Evolutionary conservation across 2,888 invertebrate species (phyloP).

Genomic region (Chalcis sispes): DNA sequence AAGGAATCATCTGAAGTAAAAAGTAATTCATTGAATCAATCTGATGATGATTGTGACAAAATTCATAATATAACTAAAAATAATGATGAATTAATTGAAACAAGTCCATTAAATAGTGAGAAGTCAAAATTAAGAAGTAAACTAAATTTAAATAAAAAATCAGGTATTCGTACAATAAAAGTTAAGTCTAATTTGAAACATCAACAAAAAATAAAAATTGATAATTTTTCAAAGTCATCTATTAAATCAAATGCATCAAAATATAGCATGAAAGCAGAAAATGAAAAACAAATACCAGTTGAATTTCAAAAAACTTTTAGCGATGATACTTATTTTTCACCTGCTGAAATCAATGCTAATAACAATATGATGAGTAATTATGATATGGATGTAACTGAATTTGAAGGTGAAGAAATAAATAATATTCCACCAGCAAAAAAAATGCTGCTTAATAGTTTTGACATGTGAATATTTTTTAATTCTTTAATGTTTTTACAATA

Average conservation of each 20-base stretch:
- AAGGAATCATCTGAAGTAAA: slow-evolving; percentile 7
- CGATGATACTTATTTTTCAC: slow-evolving; percentile 66
- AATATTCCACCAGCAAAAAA: slow-evolving; percentile 55
- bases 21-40: background rate
- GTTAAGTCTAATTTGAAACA: background rate
- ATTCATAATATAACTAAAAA: slow-evolving; percentile 3
- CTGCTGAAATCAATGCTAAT: slow-evolving; percentile 55
- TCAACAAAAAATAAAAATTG: slow-evolving; percentile 19
- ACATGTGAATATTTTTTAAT: slow-evolving; percentile 58
- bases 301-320: slow-evolving; percentile 28
- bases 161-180: slow-evolving; percentile 20
- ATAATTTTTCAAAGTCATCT: too few relatives aligned
- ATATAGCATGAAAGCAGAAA: background rate
- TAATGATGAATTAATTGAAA: slow-evolving; percentile 48
- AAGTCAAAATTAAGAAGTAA: slow-evolving; percentile 53
- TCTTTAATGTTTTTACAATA: background rate
- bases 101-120: slow-evolving; percentile 37
- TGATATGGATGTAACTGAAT: slow-evolving; percentile 46
- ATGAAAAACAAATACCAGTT: slow-evolving; percentile 21
- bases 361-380: slow-evolving; percentile 29
- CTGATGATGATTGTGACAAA: background rate
- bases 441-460: slow-evolving; percentile 59
- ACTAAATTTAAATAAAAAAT: slow-evolving; percentile 33
- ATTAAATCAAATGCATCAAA: too few relatives aligned
- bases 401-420: slow-evolving; percentile 49